Base-by-base conservation (phyloP, 2,797 vertebrate genomes). In the Hemibagrus guttatus region DNA sequence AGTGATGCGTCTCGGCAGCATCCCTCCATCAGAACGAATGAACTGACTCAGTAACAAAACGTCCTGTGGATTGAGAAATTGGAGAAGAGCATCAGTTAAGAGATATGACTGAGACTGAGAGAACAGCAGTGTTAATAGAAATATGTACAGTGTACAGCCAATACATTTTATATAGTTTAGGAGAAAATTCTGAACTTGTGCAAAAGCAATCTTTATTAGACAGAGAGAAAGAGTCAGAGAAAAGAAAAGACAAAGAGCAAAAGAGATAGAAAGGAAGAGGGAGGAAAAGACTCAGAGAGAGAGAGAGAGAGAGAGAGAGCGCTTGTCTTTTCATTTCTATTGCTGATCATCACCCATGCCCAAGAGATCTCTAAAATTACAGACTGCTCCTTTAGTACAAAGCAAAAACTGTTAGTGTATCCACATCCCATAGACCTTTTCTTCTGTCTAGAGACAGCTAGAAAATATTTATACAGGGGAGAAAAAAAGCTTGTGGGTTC, bases 31-130 rank as follows among this genome's bases (percentile, higher is more conserved):
- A 8, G 97, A 97, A 61, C 96, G 95, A 92, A 99, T 97, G 90
- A 99, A 99, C 94, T 99, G 98, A 89, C 97, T 97, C 79, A 99
- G 95, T 89, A 99, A 89, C 90, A 99, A 91, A 7, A 99, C 98
- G 1, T 99, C 98, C 98, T 99, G 87, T 72, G 14, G 35, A 14
- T 17, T 8, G 31, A 17, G 74, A n/a, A 79, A 39, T 6, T 23
- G 42, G 17, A 59, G 46, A 63, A 59, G 39, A n/a, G 35, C 2
- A 21, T 19, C 0, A 56, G 14, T 0, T 23, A 49, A 49, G 46
- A 26, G 71, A 49, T 49, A 19, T 23, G 19, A 42, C 21, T 71
- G 35, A 52, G 19, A 42, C 21, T 71, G 35, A 52, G 21, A 49
- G 39, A 6, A 72, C 35, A 42, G 9, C 46, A 8, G 46, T 8